Evolutionary conservation across 2,888 invertebrate species (phyloP), one percentile per base, ranked within the genome.

Genomic region (Mythimna vitellina): DNA sequence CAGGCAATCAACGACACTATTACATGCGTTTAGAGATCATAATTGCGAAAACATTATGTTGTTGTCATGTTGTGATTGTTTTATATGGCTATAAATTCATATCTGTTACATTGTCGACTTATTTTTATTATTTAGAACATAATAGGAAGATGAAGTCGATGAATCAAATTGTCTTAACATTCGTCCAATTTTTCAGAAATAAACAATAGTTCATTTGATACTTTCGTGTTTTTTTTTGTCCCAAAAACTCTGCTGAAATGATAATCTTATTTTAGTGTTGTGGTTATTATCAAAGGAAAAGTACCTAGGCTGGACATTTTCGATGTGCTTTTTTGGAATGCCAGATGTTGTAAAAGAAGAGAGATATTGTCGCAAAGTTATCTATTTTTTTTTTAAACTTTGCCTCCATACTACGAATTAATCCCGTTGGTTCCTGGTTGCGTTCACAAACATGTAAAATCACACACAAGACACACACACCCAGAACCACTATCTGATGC

Each of bases 81-180:
- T 68, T 76, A 82, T 58, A 64, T 56, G 70, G 54, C 29, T 72
- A 51, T 76, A 73, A 76, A 81, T 76, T 68, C 25, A 74, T 78
- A 81, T 79, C 35, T 68, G 71, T 63, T 70, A 70, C 5, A 66
- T 42, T 12, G 68, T 70, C 32, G 65, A 70, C 66, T 73, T 82
- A 64, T 72, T 80, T 81, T 76, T 82, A 73, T 84, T 85, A 85
- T 83, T 76, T 80, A 57, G 53, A 61, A 70, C 38, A 70, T 82
- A 78, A 75, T 76, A 70, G n/a, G 25, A 73, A 72, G 56, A 38
- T 61, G 29, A 73, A 71, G 82, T 60, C 67, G 74, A 69, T 60
- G 49, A 72, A 68, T 20, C 5, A 54, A 67, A 80, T 29, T 76
- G 69, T 76, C 20, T 65, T 63, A 76, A 9, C 53, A 38, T 68